A percentile compares a stretch with the other conserved stretches of the same genome.
Evolutionary conservation across 2,113 vertebrate species (phyloP).

Genomic region (Phylloscopus trochilus): DNA sequence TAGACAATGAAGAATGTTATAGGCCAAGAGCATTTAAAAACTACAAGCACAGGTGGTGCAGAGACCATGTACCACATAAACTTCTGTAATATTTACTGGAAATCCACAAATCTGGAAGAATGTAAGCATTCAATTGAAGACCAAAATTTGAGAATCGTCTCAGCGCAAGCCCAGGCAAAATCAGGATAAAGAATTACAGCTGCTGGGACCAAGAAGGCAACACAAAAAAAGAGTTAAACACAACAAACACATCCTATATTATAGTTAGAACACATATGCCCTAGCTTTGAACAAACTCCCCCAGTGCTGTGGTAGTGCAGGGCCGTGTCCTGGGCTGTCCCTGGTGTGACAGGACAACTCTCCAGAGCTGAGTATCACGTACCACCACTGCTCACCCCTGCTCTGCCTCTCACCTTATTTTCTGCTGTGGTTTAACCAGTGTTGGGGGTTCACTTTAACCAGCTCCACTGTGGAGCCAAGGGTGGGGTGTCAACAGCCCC

Average conservation of each 20-base stretch:
- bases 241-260: fast-evolving
- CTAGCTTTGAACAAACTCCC: neutral
- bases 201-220: neutral
- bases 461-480: neutral
- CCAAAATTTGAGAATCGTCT: neutral
- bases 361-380: fast-evolving
- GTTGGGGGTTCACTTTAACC: neutral
- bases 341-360: neutral
- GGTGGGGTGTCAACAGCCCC: neutral
- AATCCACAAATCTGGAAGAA: neutral
- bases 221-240: neutral
- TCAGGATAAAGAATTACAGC: neutral
- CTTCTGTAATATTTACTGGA: neutral
- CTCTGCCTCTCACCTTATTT: neutral
- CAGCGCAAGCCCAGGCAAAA: neutral
- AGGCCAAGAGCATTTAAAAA: neutral
- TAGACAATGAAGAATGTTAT: neutral
- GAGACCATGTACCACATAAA: neutral
- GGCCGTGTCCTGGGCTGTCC: fast-evolving
- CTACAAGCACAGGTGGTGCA: neutral
- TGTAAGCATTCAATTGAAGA: neutral
- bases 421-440: neutral
- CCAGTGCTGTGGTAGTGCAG: neutral
- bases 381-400: neutral
- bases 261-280: fast-evolving